Evolutionary conservation across 2,113 vertebrate genomes (phyloP), one percentile per base, ranked within the genome.

Genomic region (Coturnix japonica): DNA sequence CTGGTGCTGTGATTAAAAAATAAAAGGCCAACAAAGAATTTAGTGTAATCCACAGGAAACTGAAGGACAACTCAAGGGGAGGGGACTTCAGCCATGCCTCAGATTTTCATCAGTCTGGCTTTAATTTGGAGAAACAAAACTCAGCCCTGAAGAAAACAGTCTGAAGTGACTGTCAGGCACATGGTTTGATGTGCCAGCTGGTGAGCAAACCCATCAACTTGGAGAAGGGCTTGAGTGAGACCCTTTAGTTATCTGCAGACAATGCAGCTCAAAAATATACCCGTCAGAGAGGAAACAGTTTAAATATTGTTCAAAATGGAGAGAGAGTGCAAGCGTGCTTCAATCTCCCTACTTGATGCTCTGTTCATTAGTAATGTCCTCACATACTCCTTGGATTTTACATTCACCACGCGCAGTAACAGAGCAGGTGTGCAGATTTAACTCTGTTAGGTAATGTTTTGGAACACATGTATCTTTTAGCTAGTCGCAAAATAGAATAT

Each of bases 381-480:
- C 92, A 93, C 94, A 95, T 73, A 84, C 86, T 95, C 89, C 91
- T 89, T 31, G 84, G 92, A 89, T 95, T 95, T 95, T 61, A 89
- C 92, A 96, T 95, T 96, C 91, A 95, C 86, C 81, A 76, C 64
- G 33, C 3, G 28, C 94, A 94, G 82, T 56, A 87, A 59, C 92
- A 93, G 92, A 95, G 95, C 95, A 95, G 92, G 95, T 95, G 94
- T 93, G 92, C 96, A 95, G 95, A 49, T 92, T 95, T 93, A 93
- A 94, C 94, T 95, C 95, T 91, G 95, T 93, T 94, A 96, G 96
- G 93, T 87, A 87, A 95, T 94, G 91, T 92, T 96, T 94, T 91
- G 95, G 94, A 94, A 95, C 94, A 94, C 92, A 79, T 91, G 84
- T 81, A 85, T 88, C 90, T 93, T 87, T 53, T 92, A 95, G 90